Evolutionary conservation across 2,888 invertebrate species (phyloP).

Genomic region (Rotaria sp.): DNA sequence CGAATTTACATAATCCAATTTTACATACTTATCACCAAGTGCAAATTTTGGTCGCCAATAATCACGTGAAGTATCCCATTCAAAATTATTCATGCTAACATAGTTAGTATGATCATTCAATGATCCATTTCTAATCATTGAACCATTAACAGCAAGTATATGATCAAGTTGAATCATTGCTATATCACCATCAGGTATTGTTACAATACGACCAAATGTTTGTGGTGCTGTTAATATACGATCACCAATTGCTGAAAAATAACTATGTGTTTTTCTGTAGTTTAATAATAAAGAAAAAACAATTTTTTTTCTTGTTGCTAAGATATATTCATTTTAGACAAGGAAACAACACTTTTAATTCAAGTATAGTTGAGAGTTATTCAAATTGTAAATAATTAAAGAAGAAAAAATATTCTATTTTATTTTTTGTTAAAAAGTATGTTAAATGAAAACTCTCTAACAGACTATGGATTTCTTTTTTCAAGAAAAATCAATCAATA

Average conservation of each 20-base stretch:
- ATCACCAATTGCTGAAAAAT: background rate
- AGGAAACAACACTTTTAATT: background rate
- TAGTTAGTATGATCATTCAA: background rate
- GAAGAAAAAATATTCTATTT: too few species aligned
- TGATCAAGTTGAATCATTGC: constrained; percentile 11
- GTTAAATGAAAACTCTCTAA: too few species aligned
- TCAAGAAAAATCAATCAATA: too few species aligned
- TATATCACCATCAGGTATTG: background rate
- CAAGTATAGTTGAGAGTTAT: background rate
- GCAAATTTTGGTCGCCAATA: constrained; percentile 18
- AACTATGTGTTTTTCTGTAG: background rate
- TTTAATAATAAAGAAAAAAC: background rate
- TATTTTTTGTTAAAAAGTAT: too few species aligned
- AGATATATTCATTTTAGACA: background rate
- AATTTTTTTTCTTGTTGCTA: background rate
- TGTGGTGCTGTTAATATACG: background rate
- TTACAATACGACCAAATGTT: constrained; percentile 21
- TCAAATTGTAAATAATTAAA: too few species aligned
- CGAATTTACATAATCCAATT: background rate
- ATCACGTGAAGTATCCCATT: constrained; percentile 1
- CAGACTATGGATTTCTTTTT: too few species aligned
- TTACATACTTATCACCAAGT: constrained; percentile 1
- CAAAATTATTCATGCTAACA: constrained; percentile 4
- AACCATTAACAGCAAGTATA: constrained; percentile 7
- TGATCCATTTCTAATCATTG: background rate